phyloP scores from a whole-genome alignment of 1,140 invertebrate species.

The Nasonia longicornis region DNA sequence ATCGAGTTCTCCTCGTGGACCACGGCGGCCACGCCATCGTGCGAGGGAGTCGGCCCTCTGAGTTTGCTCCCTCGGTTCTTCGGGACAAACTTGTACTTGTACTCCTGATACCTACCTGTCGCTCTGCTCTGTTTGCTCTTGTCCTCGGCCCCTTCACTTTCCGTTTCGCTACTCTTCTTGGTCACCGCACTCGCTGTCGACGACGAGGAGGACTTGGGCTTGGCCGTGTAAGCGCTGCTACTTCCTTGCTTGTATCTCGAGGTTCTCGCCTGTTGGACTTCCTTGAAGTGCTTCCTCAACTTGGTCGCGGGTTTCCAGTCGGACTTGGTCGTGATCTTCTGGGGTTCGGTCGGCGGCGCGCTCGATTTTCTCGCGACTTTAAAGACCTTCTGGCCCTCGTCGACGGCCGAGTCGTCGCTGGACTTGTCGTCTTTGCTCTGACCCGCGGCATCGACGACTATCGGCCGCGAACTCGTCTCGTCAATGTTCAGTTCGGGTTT shows the following conservation, averaged over 20 bases:
- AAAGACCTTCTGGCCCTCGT: constrained; percentile 53
- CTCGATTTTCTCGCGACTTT: constrained; percentile 37
- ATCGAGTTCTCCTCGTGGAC: constrained; percentile 10
- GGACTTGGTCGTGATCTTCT: constrained; percentile 11
- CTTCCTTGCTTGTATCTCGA: constrained; percentile 38
- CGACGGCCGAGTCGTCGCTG: constrained; percentile 43
- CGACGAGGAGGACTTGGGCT: neutral
- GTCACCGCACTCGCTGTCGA: neutral
- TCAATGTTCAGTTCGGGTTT: constrained; percentile 62
- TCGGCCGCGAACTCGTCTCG: constrained; percentile 47
- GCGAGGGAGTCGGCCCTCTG: constrained; percentile 11
- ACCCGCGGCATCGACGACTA: neutral
- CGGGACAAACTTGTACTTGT: constrained; percentile 28
- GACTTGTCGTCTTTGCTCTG: neutral
- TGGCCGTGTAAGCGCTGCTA: neutral
- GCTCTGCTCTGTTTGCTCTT: neutral
- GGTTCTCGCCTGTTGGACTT: neutral
- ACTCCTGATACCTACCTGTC: constrained; percentile 19
- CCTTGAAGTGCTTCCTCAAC: constrained; percentile 26
- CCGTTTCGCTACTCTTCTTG: neutral
- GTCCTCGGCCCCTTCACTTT: neutral
- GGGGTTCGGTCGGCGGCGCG: neutral
- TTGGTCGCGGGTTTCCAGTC: constrained; percentile 30
- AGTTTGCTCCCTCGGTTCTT: constrained; percentile 8
- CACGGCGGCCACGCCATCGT: neutral